Base-by-base conservation (phyloP, 2,113 vertebrate species). In the Willisornis vidua region DNA sequence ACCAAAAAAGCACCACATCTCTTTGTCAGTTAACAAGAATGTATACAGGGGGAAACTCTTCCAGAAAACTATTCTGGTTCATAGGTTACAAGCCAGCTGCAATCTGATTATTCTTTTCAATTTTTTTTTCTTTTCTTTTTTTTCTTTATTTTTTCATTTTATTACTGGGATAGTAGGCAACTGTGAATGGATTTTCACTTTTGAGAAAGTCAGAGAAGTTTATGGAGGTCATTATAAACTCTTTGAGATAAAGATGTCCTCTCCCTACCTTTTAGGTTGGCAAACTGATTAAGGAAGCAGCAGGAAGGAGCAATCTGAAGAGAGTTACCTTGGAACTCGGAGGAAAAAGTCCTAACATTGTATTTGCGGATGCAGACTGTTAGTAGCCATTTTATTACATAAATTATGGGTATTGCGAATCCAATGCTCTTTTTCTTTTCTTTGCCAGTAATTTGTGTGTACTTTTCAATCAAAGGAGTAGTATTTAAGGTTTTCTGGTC, bases 291-390 rank as follows among this genome's bases (percentile, higher is more conserved):
- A 99, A 99, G 97, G 98, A 98, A 97, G 98, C 99, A 85, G 98
- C 99, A 12, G 99, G 99, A 25, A 98, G 98, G 72, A 99, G 98
- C 89, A 99, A 99, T 81, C 97, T 99, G 93, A 99, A 99, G 95
- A 98, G 99, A 87, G 98, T 99, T 85, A 98, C 98, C 15, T 77
- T 99, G 88, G 99, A 99, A 96, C 98, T 99, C 4, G 99, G 99
- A 12, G 99, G 99, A 18, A 99, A 99, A 98, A 99, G 98, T 91
- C 99, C 99, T 52, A 98, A 98, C 82, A 99, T 99, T 41, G 97
- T 99, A 96, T 99, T 99, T 96, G 98, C 99, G 1, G 99, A 99
- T 46, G 98, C 98, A 16, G 98, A 99, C 87, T 88, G 99, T 99
- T 95, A 98, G 99, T 99, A 85, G 2, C 10, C 31, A 71, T 80